Percentiles rank a stretch among this genome's conserved stretches.
Conservation (phyloP, 2,797 vertebrate species). For the Ispidina picta region DNA sequence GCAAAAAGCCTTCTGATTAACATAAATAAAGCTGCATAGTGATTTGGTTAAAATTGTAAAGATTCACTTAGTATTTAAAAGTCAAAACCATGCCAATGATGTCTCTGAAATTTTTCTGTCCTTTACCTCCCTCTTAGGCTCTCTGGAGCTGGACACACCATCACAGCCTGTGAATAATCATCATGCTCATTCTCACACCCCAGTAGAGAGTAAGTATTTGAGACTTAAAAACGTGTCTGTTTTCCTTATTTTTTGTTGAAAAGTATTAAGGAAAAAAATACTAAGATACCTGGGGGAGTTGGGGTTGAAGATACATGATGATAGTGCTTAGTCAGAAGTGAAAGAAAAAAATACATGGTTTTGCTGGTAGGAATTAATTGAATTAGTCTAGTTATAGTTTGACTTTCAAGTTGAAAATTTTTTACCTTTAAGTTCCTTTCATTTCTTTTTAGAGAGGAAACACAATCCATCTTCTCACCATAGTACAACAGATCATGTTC, state of each 20-base stretch:
- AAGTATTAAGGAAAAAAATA: not conserved
- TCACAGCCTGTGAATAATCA: conserved; percentile 98
- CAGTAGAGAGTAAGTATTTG: conserved; percentile 90
- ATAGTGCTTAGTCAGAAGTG: not conserved
- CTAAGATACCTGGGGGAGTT: too few species aligned
- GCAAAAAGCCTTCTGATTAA: not conserved
- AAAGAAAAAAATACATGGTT: not conserved
- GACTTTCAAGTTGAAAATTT: not conserved
- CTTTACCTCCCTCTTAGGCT: conserved; percentile 79
- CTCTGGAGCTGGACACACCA: conserved; percentile 96
- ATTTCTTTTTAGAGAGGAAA: conserved; percentile 89
- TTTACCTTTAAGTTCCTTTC: conserved; percentile 1
- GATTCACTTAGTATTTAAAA: not conserved
- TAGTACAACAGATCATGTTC: conserved; percentile 91
- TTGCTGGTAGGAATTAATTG: not conserved
- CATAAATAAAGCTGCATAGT: not conserved
- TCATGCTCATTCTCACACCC: conserved; percentile 92
- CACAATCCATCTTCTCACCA: conserved; percentile 91
- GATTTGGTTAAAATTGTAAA: not conserved
- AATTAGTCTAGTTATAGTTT: not conserved
- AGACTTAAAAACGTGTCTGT: not conserved
- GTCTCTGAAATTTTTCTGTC: not conserved
- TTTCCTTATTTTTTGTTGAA: not conserved
- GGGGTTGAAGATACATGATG: not conserved
- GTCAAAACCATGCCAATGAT: not conserved